Percentiles rank a stretch among this genome's conserved stretches.
Evolutionary conservation across 1,140 invertebrate genomes (phyloP).

Genomic region (Tribolium madens): DNA sequence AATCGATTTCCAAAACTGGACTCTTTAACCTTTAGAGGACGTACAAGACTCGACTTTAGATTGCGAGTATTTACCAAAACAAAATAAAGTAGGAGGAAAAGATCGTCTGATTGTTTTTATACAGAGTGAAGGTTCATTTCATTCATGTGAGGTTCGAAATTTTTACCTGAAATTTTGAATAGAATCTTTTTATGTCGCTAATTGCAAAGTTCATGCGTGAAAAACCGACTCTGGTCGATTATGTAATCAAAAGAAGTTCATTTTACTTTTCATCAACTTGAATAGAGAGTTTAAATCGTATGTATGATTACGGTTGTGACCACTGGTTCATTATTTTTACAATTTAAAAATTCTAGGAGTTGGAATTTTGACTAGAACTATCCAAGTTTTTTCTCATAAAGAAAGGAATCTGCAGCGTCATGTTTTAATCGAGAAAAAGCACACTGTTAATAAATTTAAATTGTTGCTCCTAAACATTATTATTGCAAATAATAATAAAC

Average conservation of each 20-base stretch:
- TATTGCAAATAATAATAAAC: not conserved
- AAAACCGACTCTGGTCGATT: slow-evolving; percentile 21
- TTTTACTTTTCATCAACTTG: slow-evolving; percentile 5
- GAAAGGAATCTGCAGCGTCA: not conserved
- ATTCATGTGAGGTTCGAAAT: not conserved
- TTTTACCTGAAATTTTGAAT: slow-evolving; percentile 1
- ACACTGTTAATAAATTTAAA: not conserved
- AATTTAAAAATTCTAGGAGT: too few relatives aligned
- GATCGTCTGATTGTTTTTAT: too few relatives aligned
- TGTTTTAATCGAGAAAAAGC: not conserved
- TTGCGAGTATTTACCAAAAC: not conserved
- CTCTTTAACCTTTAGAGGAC: slow-evolving; percentile 8
- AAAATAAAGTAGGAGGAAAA: not conserved
- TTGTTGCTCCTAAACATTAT: not conserved
- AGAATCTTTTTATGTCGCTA: not conserved
- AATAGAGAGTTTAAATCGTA: not conserved
- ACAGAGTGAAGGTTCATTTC: not conserved
- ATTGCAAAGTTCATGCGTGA: slow-evolving; percentile 26
- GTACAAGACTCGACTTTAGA: not conserved
- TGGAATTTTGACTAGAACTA: too few relatives aligned
- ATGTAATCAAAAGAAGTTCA: slow-evolving; percentile 31
- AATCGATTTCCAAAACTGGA: not conserved
- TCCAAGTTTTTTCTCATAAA: not conserved
- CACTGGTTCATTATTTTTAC: not conserved
- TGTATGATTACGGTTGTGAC: not conserved